Evolutionary conservation across 2,797 vertebrate species (phyloP).

Genomic region (Ceryle rudis): DNA sequence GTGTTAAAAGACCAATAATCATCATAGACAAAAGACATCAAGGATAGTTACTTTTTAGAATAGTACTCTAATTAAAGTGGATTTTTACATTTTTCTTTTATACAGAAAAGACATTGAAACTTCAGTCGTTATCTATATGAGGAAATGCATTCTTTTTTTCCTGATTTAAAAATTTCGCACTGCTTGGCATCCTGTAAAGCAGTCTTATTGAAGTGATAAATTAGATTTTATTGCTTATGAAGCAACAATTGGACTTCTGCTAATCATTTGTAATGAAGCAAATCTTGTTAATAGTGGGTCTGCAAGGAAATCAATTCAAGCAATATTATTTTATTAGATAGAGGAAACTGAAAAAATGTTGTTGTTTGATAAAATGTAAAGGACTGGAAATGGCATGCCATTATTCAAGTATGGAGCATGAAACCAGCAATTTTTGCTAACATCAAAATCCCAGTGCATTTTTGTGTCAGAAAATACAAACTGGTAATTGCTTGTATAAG

Average conservation of each 20-base stretch:
- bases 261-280: conserved; percentile 46
- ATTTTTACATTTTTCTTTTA: background rate
- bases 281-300: conserved; percentile 27
- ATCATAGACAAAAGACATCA: background rate
- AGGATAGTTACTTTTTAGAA: background rate
- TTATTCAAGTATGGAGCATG: background rate
- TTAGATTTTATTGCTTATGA: conserved; percentile 51
- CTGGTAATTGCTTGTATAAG: background rate
- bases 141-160: background rate
- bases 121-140: background rate
- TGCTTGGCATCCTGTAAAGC: background rate
- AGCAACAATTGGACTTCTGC: background rate
- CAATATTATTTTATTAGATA: conserved; percentile 15
- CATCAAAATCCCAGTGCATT: background rate
- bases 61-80: background rate
- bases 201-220: conserved; percentile 54
- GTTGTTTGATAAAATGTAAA: background rate
- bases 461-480: background rate
- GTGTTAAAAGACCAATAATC: background rate
- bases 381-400: background rate
- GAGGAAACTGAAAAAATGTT: background rate
- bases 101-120: background rate
- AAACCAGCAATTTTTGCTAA: background rate
- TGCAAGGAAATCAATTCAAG: background rate
- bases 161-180: background rate